Percentiles rank a stretch among this genome's conserved stretches.
phyloP scores from a whole-genome alignment of 2,113 vertebrate genomes.

The Bufo bufo region DNA sequence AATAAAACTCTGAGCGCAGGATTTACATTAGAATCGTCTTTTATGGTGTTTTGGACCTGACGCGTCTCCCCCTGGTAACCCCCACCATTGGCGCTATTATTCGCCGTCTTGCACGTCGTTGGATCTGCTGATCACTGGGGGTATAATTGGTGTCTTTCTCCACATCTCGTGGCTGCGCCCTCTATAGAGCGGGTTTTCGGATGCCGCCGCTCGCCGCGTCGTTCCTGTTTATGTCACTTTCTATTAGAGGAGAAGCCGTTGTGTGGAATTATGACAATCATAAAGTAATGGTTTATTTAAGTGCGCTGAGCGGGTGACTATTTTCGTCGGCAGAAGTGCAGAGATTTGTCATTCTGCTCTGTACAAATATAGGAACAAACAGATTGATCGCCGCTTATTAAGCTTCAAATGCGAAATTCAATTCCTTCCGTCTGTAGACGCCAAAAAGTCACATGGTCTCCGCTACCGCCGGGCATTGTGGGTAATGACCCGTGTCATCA shows the following conservation, averaged over 20 bases:
- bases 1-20: neutral
- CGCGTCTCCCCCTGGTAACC: neutral
- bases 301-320: neutral
- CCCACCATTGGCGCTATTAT: conserved; percentile 16
- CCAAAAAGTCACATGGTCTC: neutral
- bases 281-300: conserved; percentile 47
- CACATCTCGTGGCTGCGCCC: neutral
- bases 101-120: neutral
- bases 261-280: conserved; percentile 17
- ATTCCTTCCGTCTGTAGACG: neutral
- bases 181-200: neutral
- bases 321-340: neutral
- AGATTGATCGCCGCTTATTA: neutral
- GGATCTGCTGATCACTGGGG: conserved; percentile 19
- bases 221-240: conserved; percentile 33
- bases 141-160: neutral
- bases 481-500: neutral
- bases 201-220: neutral
- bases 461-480: neutral
- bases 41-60: neutral
- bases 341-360: conserved; percentile 3
- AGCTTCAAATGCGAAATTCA: neutral
- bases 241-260: conserved; percentile 37
- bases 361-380: neutral
- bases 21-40: neutral